Conservation (phyloP, 2,113 vertebrate genomes). For the Burhinus bistriatus region DNA sequence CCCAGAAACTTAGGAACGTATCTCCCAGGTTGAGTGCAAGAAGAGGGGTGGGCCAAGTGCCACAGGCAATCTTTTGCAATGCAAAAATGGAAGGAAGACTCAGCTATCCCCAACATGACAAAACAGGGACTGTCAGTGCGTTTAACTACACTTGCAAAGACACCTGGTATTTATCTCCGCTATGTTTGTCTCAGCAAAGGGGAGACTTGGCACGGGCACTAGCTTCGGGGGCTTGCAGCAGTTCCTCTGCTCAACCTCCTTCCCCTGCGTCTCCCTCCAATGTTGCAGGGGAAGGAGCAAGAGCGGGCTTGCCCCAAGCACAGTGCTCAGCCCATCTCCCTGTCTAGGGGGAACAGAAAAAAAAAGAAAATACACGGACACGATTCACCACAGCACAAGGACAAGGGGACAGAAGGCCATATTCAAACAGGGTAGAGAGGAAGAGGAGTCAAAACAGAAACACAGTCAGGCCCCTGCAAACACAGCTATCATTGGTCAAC, state of each 20-base stretch:
- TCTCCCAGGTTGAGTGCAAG: neutral
- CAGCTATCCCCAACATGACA: neutral
- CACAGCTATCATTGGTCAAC: neutral
- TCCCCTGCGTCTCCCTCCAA: neutral
- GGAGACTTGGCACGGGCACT: neutral
- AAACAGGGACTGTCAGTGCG: neutral
- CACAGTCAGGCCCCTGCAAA: neutral
- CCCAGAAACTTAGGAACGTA: neutral
- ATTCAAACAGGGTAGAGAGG: neutral
- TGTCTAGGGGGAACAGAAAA: neutral
- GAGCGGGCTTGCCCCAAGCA: neutral
- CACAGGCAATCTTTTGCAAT: neutral
- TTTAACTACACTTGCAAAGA: neutral
- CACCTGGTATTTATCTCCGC: constrained; percentile 27
- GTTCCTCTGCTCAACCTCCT: neutral
- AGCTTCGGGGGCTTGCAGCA: neutral
- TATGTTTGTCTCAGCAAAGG: neutral
- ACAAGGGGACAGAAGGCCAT: neutral
- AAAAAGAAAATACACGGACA: neutral
- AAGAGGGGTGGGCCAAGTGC: neutral
- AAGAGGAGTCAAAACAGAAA: neutral
- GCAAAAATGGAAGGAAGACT: neutral
- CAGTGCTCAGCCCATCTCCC: neutral
- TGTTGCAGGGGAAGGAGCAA: neutral
- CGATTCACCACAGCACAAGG: neutral